These are phyloP conservation scores for Spilogale gracilis DNA, from an alignment of 2,113 vertebrate species.

Conservation along the genomic window DNA sequence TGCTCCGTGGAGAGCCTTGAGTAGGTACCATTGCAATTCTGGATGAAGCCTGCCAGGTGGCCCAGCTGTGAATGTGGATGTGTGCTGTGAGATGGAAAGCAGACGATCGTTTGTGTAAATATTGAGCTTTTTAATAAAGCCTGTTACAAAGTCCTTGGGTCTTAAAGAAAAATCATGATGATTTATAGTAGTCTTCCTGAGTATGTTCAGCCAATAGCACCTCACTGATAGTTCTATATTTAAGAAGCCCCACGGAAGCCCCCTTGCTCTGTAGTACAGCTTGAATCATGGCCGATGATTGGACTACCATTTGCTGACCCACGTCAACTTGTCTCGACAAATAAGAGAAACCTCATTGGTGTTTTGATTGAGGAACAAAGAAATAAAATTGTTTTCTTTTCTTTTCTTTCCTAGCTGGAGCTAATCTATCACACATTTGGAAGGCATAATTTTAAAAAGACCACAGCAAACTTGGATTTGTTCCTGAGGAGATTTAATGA, in stretches of 20 bases:
- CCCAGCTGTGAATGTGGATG: background rate
- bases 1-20: background rate
- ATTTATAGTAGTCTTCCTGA: conserved; percentile 60
- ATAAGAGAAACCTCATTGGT: conserved; percentile 14
- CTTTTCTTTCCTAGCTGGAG: conserved; percentile 91
- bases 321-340: background rate
- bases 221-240: conserved; percentile 39
- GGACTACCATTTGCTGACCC: conserved; percentile 50
- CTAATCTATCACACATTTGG: conserved; percentile 98
- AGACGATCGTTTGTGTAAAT: background rate
- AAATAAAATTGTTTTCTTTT: conserved; percentile 72
- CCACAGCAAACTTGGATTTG: conserved; percentile 98
- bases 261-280: conserved; percentile 3
- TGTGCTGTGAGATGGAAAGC: background rate
- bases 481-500: conserved; percentile 99
- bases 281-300: background rate
- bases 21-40: background rate
- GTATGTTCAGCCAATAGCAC: conserved; percentile 46
- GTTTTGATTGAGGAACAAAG: conserved; percentile 69
- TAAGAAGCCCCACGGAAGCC: conserved; percentile 29
- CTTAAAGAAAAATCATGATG: conserved; percentile 38
- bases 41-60: background rate
- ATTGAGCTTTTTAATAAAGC: conserved; percentile 34
- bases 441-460: conserved; percentile 96
- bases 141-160: conserved; percentile 46